A percentile compares a stretch with the other conserved stretches of the same genome.
These are phyloP conservation scores for Mesorhabditis belari DNA, from an alignment of 2,888 invertebrate species.

Conservation along the genomic window DNA sequence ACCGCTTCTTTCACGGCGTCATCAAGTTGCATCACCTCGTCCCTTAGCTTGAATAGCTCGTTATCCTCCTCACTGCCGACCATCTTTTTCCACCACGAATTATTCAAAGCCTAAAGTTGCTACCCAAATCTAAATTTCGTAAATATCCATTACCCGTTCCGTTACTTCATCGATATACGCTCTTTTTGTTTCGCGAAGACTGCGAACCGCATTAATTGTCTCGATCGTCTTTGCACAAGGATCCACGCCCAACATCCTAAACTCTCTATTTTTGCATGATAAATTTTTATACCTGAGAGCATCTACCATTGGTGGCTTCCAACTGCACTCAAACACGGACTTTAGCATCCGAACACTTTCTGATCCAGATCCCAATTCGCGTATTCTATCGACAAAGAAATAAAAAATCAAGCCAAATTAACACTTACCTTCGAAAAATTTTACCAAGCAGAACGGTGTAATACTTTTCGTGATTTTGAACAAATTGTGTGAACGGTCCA, in stretches of 20 bases:
- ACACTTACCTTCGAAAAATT: conserved; percentile 21
- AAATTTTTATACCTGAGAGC: conserved; percentile 5
- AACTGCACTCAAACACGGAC: conserved; percentile 18
- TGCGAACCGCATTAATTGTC: neutral
- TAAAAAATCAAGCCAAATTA: neutral
- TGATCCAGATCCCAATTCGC: conserved; percentile 14
- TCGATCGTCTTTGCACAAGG: conserved; percentile 2
- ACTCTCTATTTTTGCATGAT: neutral
- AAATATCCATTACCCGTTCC: neutral
- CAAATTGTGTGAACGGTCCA: conserved; percentile 14
- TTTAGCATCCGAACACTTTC: conserved; percentile 10
- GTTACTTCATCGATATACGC: neutral
- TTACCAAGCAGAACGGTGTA: conserved; percentile 32
- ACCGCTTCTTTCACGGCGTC: neutral
- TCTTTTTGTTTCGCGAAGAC: conserved; percentile 1
- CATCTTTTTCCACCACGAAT: neutral
- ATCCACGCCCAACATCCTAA: conserved; percentile 2
- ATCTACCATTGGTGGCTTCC: conserved; percentile 22
- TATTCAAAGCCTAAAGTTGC: neutral
- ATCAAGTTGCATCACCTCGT: neutral
- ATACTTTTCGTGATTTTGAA: conserved; percentile 19
- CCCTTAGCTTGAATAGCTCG: conserved; percentile 1
- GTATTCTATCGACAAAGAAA: conserved; percentile 7
- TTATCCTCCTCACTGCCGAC: neutral
- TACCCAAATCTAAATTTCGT: conserved; percentile 21